Base-by-base conservation (phyloP, 2,888 invertebrate species). In the Chymomyza caudatula region DNA sequence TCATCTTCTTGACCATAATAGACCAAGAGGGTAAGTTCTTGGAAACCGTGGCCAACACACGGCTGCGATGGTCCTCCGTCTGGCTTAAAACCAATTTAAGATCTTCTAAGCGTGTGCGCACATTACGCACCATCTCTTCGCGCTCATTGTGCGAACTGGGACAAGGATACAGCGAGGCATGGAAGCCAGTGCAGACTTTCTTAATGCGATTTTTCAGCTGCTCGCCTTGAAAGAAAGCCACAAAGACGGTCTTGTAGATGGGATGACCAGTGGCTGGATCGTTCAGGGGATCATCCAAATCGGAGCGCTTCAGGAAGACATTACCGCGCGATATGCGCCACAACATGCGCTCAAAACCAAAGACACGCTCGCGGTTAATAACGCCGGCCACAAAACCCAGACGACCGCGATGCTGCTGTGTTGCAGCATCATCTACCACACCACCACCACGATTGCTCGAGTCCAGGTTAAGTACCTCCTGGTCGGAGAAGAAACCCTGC, bases 251-350 rank as follows among this genome's bases (percentile, higher is more conserved):
- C 91, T 97, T 97, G 90, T 93, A 93, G 60, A 96, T 94, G 79
- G 94, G 93, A 86, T 95, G 86, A 3, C 90, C 90, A 52, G 95
- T 95, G 52, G 93, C 92, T 63, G 94, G 96, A 92, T 95, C 97
- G 90, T 94, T 95, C 71, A 94, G 91, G 0, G 95, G 93, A 65
- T 93, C 93, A 55, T 94, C 94, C 71, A 97, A 93, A 88, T 96
- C 96, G 5, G 95, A 94, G 84, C 95, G 94, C 60, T 95, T 93
- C 43, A 97, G 90, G 86, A 96, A 97, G n/a, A 96, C 96, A 85
- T 96, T 96, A 70, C 97, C 97, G 69, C 96, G 93, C 67, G 96
- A 96, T 64, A 96, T 96, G 81, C 96, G 92, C 96, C 96, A 97
- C 76, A 97, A 89, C 94, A 97, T 95, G 64, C 96, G 92, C 89